Evolutionary conservation across 2,797 vertebrate species (phyloP).

Genomic region (Ptychadena robeensis): DNA sequence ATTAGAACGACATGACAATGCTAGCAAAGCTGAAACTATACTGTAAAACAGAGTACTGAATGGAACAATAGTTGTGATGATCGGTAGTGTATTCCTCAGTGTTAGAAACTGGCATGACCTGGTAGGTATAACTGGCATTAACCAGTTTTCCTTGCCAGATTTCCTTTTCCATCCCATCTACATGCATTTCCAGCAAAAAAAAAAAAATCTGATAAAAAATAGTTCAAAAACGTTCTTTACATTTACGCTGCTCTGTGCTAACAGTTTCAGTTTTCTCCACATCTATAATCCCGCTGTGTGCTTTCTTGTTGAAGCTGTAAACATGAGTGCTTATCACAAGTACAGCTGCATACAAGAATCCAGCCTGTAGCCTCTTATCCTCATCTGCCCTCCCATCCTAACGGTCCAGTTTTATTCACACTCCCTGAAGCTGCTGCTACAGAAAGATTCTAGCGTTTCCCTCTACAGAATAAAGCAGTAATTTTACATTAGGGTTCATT

Average conservation of each 20-base stretch:
- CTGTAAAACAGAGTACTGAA: too few relatives aligned
- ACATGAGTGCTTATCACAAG: background rate
- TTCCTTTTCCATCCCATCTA: background rate
- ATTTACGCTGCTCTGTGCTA: background rate
- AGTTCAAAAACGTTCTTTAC: too few relatives aligned
- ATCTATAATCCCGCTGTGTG: background rate
- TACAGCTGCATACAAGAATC: background rate
- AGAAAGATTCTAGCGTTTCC: background rate
- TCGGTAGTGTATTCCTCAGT: too few relatives aligned
- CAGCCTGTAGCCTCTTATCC: constrained; percentile 56
- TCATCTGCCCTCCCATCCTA: constrained; percentile 59
- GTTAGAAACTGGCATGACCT: too few relatives aligned
- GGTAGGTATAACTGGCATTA: background rate
- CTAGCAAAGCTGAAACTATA: too few relatives aligned
- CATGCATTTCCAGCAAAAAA: background rate
- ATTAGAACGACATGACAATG: too few relatives aligned
- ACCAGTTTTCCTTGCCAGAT: background rate
- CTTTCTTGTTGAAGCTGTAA: background rate
- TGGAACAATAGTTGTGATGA: too few relatives aligned
- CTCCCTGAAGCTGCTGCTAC: constrained; percentile 18
- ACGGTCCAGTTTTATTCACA: constrained; percentile 48
- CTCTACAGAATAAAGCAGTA: background rate
- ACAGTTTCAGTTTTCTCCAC: background rate
- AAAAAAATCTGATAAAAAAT: too few relatives aligned
- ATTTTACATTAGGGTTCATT: background rate